A percentile compares a stretch with the other conserved stretches of the same genome.
These are phyloP conservation scores for Stegana nigrithorax DNA, from an alignment of 2,888 invertebrate species.

Conservation along the genomic window DNA sequence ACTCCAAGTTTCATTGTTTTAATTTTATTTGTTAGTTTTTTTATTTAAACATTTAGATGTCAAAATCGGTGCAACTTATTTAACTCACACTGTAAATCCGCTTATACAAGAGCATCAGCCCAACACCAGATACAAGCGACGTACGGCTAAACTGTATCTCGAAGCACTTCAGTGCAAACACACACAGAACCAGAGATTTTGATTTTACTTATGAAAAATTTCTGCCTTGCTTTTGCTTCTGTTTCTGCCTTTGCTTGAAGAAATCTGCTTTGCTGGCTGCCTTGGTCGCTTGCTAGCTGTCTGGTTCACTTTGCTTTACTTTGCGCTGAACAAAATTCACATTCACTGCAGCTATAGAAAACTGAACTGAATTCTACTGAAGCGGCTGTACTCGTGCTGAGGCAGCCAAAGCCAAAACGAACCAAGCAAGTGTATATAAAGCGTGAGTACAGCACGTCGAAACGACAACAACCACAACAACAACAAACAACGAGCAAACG, in stretches of 20 bases:
- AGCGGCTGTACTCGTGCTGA: slow-evolving; percentile 54
- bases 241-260: not conserved
- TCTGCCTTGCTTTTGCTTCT: slow-evolving; percentile 51
- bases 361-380: slow-evolving; percentile 62
- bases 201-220: slow-evolving; percentile 45
- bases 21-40: not conserved
- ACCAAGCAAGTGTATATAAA: too few species aligned
- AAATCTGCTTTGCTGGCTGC: slow-evolving; percentile 43
- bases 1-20: too few species aligned
- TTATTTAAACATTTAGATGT: not conserved
- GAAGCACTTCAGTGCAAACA: slow-evolving; percentile 30
- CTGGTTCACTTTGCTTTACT: slow-evolving; percentile 36
- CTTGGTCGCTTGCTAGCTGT: slow-evolving; percentile 23
- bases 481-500: not conserved
- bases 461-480: not conserved
- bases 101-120: slow-evolving; percentile 8
- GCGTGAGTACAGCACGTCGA: not conserved
- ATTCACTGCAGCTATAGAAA: slow-evolving; percentile 50
- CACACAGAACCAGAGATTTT: not conserved
- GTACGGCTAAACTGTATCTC: slow-evolving; percentile 40
- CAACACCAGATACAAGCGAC: not conserved
- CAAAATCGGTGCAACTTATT: slow-evolving; percentile 27
- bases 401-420: slow-evolving; percentile 31
- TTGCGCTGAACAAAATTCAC: slow-evolving; percentile 49
- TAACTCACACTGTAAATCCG: slow-evolving; percentile 41